phyloP scores from a whole-genome alignment of 2,113 vertebrate genomes.

The Lagenorhynchus albirostris region DNA sequence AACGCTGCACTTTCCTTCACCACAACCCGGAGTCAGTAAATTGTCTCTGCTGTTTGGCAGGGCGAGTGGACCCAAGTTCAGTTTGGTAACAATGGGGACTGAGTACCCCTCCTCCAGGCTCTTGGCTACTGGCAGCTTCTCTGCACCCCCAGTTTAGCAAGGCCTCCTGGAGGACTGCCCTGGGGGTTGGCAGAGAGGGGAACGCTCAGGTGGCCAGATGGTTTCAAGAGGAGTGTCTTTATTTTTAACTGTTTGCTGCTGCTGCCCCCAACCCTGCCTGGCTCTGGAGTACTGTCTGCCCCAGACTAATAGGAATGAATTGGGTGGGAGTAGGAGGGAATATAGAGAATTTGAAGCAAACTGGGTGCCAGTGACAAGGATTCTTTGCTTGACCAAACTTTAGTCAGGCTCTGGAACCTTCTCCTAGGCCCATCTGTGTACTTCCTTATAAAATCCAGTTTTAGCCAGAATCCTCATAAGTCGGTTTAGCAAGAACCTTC shows the following conservation, averaged over 20 bases:
- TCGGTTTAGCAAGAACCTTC: not conserved
- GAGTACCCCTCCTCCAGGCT: not conserved
- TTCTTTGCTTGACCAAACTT: not conserved
- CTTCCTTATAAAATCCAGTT: not conserved
- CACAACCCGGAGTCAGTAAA: not conserved
- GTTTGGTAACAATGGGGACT: not conserved
- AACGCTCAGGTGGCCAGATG: not conserved
- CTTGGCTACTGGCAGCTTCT: not conserved
- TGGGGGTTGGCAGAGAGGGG: not conserved
- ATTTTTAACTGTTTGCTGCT: slow-evolving; percentile 71
- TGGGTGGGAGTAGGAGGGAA: not conserved
- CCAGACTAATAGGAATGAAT: not conserved
- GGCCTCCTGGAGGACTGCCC: not conserved
- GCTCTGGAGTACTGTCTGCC: not conserved
- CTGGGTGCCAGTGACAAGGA: not conserved
- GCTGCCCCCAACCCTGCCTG: not conserved
- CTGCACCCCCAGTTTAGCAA: not conserved
- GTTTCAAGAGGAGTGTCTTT: slow-evolving; percentile 54
- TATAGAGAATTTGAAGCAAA: not conserved
- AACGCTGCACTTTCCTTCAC: not conserved
- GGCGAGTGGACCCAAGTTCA: not conserved
- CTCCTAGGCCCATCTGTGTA: not conserved
- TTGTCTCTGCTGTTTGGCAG: not conserved
- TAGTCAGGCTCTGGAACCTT: not conserved
- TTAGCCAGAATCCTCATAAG: not conserved